Evolutionary conservation across 2,797 vertebrate species (phyloP).

Genomic region (Sebastes wilsoni): DNA sequence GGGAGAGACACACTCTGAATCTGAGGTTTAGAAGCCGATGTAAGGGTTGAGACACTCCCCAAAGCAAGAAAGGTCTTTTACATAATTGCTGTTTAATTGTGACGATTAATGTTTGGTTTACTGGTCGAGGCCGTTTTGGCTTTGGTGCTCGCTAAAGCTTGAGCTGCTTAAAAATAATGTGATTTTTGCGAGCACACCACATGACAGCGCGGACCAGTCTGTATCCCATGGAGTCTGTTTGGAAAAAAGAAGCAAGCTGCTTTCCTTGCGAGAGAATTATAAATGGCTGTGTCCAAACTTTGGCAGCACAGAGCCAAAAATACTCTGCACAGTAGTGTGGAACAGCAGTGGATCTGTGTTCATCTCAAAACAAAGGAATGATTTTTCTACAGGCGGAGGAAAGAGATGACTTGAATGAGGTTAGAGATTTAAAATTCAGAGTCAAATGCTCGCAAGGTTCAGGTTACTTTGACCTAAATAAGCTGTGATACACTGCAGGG

Average conservation of each 20-base stretch:
- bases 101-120: constrained; percentile 53
- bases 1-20: constrained; percentile 50
- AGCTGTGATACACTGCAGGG: constrained; percentile 29
- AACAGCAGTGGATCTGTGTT: constrained; percentile 52
- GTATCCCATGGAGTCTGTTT: constrained; percentile 55
- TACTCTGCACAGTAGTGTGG: constrained; percentile 49
- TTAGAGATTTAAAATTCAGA: constrained; percentile 40
- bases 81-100: constrained; percentile 65
- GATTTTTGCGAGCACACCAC: constrained; percentile 22
- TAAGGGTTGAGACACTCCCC: constrained; percentile 57
- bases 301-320: constrained; percentile 64
- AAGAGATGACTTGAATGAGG: constrained; percentile 18
- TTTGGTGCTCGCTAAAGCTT: constrained; percentile 5
- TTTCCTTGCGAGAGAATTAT: constrained; percentile 63
- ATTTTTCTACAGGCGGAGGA: constrained; percentile 32
- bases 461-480: constrained; percentile 47
- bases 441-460: constrained; percentile 41
- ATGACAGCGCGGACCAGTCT: constrained; percentile 41
- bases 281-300: constrained; percentile 71
- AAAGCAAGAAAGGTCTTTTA: constrained; percentile 41
- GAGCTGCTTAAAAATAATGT: constrained; percentile 39
- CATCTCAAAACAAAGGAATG: constrained; percentile 56
- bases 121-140: constrained; percentile 32
- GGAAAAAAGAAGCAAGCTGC: constrained; percentile 53
- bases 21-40: constrained; percentile 51